Base-by-base conservation (phyloP, 2,113 vertebrate species). In the Micromys minutus region DNA sequence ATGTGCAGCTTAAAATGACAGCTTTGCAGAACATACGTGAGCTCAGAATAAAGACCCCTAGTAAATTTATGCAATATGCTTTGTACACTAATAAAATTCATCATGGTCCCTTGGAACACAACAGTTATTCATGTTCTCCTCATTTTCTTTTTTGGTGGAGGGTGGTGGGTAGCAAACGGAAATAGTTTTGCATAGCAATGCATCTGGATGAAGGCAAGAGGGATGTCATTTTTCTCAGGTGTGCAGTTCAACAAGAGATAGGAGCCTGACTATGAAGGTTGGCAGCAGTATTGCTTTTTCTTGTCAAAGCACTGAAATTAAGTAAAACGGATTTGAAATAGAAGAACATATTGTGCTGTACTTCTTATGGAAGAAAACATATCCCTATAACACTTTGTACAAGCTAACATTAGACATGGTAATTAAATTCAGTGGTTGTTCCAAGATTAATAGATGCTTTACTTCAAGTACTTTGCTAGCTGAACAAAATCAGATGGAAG, bases 391-490 rank as follows among this genome's bases (percentile, higher is more conserved):
- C 97, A 98, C 98, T 98, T 98, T 97, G 98, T 98, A 98, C 98
- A 98, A 98, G 97, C 97, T 98, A 98, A 98, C 97, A 98, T 98
- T 98, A 98, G 98, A 98, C 98, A 98, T 98, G 98, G 97, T 98
- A 98, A 98, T 98, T 98, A 98, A 98, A 98, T 98, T 97, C 96
- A 98, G 97, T 98, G 96, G 97, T 98, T 98, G 98, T 98, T 98
- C 89, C 98, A 98, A 98, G 97, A 98, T 98, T 98, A 98, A 98
- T 98, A 98, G 98, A 98, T 98, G 97, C 97, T 98, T 98, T 98
- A 97, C 97, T 98, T 98, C 93, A 98, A 98, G 92, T 98, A 95
- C 97, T 98, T 97, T 97, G 98, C 96, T 97, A 98, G 95, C 63
- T 96, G 93, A 97, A 97, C 90, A 98, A 98, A 98, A 98, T 96